Percentiles rank a stretch among this genome's conserved stretches.
These are phyloP conservation scores for Ditula angustiorana DNA, from an alignment of 2,888 invertebrate genomes.

Conservation along the genomic window DNA sequence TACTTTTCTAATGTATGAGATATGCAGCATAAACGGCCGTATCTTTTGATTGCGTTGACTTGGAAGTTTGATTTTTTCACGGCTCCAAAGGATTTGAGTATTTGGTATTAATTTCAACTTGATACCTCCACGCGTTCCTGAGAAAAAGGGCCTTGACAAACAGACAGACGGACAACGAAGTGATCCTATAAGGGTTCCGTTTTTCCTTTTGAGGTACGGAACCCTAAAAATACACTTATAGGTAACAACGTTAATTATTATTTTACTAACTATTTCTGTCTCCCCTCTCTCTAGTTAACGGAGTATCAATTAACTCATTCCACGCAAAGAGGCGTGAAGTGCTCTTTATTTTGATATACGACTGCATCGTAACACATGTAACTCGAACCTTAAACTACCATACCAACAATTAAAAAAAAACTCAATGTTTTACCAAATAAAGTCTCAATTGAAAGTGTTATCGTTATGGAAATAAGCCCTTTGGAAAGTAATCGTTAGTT, in stretches of 20 bases:
- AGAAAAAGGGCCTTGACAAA: no score
- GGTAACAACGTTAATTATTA: constrained; percentile 2
- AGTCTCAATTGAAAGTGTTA: background rate
- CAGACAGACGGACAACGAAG: no score
- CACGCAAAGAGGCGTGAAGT: constrained; percentile 54
- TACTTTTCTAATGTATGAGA: no score
- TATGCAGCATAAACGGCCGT: no score
- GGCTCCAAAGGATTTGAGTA: no score
- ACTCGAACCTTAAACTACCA: background rate
- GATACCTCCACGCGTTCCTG: no score
- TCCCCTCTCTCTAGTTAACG: constrained; percentile 42
- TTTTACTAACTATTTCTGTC: background rate
- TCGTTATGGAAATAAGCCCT: background rate
- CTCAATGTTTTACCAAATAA: background rate
- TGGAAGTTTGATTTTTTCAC: no score
- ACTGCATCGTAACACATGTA: constrained; percentile 46
- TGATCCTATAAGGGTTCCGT: no score
- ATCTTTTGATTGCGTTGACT: no score
- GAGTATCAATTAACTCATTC: constrained; percentile 54
- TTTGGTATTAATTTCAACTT: no score
- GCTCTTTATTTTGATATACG: constrained; percentile 71
- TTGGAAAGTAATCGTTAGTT: background rate
- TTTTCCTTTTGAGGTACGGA: no score
- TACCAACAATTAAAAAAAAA: background rate
- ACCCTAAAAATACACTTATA: no score